Base-by-base conservation (phyloP, 2,113 vertebrate genomes). In the Clinocottus analis region DNA sequence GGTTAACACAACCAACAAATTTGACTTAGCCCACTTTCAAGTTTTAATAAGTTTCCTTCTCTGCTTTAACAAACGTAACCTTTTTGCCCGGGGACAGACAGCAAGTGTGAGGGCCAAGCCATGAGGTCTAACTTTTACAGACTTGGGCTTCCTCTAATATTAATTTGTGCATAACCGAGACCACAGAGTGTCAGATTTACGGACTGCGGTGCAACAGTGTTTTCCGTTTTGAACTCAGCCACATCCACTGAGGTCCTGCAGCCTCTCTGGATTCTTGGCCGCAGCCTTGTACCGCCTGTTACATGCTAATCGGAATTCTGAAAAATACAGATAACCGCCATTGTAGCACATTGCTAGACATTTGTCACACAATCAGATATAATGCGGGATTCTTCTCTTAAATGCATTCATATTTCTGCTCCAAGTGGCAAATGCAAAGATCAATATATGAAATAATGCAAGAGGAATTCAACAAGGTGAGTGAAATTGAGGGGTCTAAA, bases 141-240 rank as follows among this genome's bases (percentile, higher is more conserved):
- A 90, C 81, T 86, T 84, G 74, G 86, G 69, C 82, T 92, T 89
- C 90, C 89, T 85, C 77, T 82, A 90, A 90, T 89, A 90, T 86
- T 88, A 82, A 79, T 87, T 80, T 72, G 87, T 84, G 82, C 83
- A 85, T 84, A 84, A 79, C 78, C 84, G 56, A 80, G 62, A 91
- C 93, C 92, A 84, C 93, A 92, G 79, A 86, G 85, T 90, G 84
- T 89, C 90, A 80, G 84, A 88, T 91, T 92, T 91, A 94, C 90
- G 41, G 78, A 90, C 87, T 92, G 90, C 69, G 87, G 94, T 82
- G 84, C 82, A 84, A 65, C 90, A 91, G 84, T 79, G 89, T 91
- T 94, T 95, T 93, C 93, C 90, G 94, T 89, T 93, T 85, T 85
- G 90, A 89, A 80, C 79, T 89, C 74, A 83, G 85, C 89, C 90